phyloP scores from a whole-genome alignment of 2,888 invertebrate species.

The Melipona beecheii region DNA sequence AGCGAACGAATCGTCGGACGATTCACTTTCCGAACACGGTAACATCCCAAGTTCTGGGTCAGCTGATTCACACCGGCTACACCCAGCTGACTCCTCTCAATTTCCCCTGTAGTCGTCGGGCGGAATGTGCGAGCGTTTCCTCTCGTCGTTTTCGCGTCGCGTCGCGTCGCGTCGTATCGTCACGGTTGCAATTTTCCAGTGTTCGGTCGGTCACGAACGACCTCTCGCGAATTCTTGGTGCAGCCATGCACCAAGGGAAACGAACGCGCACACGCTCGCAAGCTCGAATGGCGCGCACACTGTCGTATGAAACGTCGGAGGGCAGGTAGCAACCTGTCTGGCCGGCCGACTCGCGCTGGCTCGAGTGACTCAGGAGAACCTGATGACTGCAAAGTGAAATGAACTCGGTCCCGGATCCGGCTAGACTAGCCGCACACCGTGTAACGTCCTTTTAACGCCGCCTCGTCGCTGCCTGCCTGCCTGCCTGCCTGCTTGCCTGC shows the following conservation, averaged over 20 bases:
- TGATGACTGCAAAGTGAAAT: constrained; percentile 76
- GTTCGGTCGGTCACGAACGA: constrained; percentile 31
- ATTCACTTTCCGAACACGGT: constrained; percentile 34
- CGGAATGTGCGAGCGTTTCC: neutral
- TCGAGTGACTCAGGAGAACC: constrained; percentile 79
- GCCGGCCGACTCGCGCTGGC: constrained; percentile 57
- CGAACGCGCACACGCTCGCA: constrained; percentile 14
- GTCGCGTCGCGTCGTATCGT: neutral
- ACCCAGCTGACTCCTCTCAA: constrained; percentile 66
- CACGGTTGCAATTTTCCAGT: constrained; percentile 57
- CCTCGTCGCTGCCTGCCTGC: constrained; percentile 30
- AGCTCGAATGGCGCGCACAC: constrained; percentile 25
- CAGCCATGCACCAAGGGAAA: constrained; percentile 17
- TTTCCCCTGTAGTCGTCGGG: constrained; percentile 39
- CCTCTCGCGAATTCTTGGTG: constrained; percentile 23
- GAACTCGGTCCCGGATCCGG: constrained; percentile 75
- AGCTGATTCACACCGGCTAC: constrained; percentile 67
- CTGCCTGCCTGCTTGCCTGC: neutral
- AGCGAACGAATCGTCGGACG: neutral
- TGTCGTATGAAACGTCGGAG: constrained; percentile 47
- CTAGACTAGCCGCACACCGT: constrained; percentile 67
- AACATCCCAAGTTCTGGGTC: constrained; percentile 61
- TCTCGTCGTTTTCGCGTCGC: constrained; percentile 15
- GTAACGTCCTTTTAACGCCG: constrained; percentile 71
- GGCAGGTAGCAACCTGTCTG: constrained; percentile 78